These are phyloP conservation scores for Plusia festucae DNA, from an alignment of 2,888 invertebrate species.

Conservation along the genomic window DNA sequence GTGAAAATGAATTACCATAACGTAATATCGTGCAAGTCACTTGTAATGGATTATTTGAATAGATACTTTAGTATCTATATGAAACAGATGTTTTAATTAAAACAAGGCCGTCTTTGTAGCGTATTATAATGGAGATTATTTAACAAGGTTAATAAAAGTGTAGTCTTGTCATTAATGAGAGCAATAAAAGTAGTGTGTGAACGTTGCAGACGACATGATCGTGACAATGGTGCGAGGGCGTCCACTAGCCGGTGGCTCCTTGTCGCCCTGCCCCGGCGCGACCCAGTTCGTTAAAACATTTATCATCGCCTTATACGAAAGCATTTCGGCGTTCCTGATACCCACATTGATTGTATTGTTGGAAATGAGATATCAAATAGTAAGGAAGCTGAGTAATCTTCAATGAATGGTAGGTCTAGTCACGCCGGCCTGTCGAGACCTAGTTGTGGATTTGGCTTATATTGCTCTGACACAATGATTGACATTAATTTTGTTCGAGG, in stretches of 20 bases:
- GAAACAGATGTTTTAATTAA: slow-evolving; percentile 16
- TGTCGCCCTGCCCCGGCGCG: slow-evolving; percentile 58
- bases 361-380: slow-evolving; percentile 53
- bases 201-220: slow-evolving; percentile 41
- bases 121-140: slow-evolving; percentile 47
- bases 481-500: slow-evolving; percentile 12
- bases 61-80: slow-evolving; percentile 7
- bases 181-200: slow-evolving; percentile 64
- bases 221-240: slow-evolving; percentile 62
- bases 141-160: slow-evolving; percentile 53
- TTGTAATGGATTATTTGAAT: slow-evolving; percentile 28
- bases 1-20: slow-evolving; percentile 33
- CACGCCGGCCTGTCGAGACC: slow-evolving; percentile 16
- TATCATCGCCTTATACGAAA: slow-evolving; percentile 58
- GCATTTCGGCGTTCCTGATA: slow-evolving; percentile 69
- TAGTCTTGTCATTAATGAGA: slow-evolving; percentile 56
- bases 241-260: slow-evolving; percentile 58
- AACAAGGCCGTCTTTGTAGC: slow-evolving; percentile 19
- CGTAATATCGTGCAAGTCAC: slow-evolving; percentile 18
- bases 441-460: slow-evolving; percentile 20
- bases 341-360: slow-evolving; percentile 78
- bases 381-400: slow-evolving; percentile 57
- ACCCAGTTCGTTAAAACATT: slow-evolving; percentile 71
- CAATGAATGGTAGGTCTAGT: slow-evolving; percentile 35
- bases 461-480: slow-evolving; percentile 23